A percentile compares a stretch with the other conserved stretches of the same genome.
Evolutionary conservation across 2,797 vertebrate genomes (phyloP).

Genomic region (Phyllotis vaccarum): DNA sequence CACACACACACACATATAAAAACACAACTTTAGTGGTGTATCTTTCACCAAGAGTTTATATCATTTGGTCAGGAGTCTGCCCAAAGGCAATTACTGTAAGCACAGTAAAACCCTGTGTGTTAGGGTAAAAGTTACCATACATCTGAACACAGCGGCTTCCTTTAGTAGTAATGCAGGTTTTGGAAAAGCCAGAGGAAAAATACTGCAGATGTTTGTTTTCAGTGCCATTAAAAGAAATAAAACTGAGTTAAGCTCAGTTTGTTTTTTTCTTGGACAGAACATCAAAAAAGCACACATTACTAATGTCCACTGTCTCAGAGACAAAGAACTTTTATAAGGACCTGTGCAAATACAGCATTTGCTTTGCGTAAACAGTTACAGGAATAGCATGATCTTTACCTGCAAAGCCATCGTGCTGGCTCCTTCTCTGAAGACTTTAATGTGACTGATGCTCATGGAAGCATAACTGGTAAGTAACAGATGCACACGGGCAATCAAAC

Average conservation of each 20-base stretch:
- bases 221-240: constrained; percentile 54
- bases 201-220: constrained; percentile 21
- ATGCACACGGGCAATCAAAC: constrained; percentile 42
- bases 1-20: too few relatives aligned
- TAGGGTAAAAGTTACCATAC: not conserved
- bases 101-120: constrained; percentile 46
- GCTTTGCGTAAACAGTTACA: constrained; percentile 1
- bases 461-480: not conserved
- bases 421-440: constrained; percentile 1
- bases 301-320: constrained; percentile 40
- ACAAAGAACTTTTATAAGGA: constrained; percentile 18
- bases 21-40: constrained; percentile 60
- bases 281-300: not conserved
- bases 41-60: constrained; percentile 67
- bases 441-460: constrained; percentile 42
- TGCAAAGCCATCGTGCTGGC: too few relatives aligned
- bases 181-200: constrained; percentile 54
- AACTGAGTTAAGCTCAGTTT: constrained; percentile 30
- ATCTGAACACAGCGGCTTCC: not conserved
- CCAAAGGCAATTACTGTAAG: constrained; percentile 56
- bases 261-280: constrained; percentile 53
- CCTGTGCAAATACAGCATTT: constrained; percentile 1
- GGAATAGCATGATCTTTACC: not conserved
- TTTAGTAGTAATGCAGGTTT: constrained; percentile 64
- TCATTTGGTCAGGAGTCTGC: not conserved